Evolutionary conservation across 1,140 invertebrate species (phyloP), one percentile per base, ranked within the genome.

Genomic region (Aphaenogaster rudis): DNA sequence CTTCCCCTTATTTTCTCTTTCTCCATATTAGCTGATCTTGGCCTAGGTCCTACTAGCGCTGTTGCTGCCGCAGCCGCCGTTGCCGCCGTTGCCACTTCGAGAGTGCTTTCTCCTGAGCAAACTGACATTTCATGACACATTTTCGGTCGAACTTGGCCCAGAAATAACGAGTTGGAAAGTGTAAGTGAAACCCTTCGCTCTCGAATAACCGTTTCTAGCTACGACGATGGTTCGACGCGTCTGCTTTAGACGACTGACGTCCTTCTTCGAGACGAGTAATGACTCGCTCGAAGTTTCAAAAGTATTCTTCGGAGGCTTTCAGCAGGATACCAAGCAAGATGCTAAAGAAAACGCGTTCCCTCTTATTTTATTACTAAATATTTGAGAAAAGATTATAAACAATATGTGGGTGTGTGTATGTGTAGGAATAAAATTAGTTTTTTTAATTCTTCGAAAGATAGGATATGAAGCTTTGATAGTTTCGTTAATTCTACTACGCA

Each of bases 141-240:
- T 91, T 92, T 90, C 86, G 86, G 72, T 28, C 77, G 88, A 90
- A 90, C 92, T 92, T 90, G 90, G 88, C 87, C 90, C 78, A 90
- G 86, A 89, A 89, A 88, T 11, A 15, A 3, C 52, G 21, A 21
- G 66, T 11, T 42, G 79, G 91, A 92, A 92, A 93, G 92, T 89
- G 87, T 67, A 92, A 92, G 91, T 91, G 87, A 88, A 82, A 79
- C 84, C 74, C 78, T 84, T 67, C 86, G 66, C 88, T 78, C 71
- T 48, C 76, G 48, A 63, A 64, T 39, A 57, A 64, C 45, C 45
- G 61, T 74, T 79, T 69, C 77, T 59, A 74, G 67, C 54, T 52
- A 33, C 28, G 80, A 36, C 52, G 80, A 48, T 45, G 52, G 21
- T 84, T 61, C 80, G 28, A 50, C 80, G 52, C 13, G 52, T 82